These are phyloP conservation scores for Centruroides sculpturatus DNA, from an alignment of 1,140 invertebrate species.

Conservation along the genomic window DNA sequence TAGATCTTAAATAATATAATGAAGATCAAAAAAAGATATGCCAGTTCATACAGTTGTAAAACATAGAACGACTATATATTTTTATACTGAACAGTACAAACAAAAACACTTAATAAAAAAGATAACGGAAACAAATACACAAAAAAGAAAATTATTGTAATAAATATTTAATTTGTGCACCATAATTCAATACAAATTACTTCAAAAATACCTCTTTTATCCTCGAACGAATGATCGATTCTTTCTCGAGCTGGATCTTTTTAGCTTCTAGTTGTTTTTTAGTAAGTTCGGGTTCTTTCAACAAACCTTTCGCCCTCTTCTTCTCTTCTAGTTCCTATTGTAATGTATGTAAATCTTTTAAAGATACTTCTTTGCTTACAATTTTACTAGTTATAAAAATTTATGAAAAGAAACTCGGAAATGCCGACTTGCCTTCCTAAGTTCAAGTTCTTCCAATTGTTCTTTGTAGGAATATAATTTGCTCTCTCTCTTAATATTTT, in stretches of 20 bases:
- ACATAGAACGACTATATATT: too few relatives aligned
- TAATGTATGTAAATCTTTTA: too few relatives aligned
- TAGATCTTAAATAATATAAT: too few relatives aligned
- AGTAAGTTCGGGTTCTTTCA: conserved; percentile 52
- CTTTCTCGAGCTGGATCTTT: conserved; percentile 71
- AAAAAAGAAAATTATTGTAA: too few relatives aligned
- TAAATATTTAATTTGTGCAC: too few relatives aligned
- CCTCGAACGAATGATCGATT: conserved; percentile 44
- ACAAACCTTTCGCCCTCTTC: conserved; percentile 57
- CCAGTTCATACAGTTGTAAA: too few relatives aligned
- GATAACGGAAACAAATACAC: too few relatives aligned
- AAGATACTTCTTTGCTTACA: too few relatives aligned
- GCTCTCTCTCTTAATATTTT: conserved; percentile 89
- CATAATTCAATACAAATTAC: not conserved
- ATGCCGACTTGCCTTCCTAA: conserved; percentile 43
- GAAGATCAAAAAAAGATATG: too few relatives aligned
- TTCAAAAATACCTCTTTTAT: conserved; percentile 4
- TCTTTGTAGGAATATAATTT: conserved; percentile 96
- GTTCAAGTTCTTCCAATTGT: conserved; percentile 83
- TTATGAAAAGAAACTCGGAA: not conserved
- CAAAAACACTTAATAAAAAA: too few relatives aligned
- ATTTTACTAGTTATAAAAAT: not conserved
- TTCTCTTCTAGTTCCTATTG: conserved; percentile 73
- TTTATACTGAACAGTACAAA: too few relatives aligned
- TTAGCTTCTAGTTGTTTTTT: conserved; percentile 88